Evolutionary conservation across 2,113 vertebrate genomes (phyloP).

Genomic region (Seriola dumerili): DNA sequence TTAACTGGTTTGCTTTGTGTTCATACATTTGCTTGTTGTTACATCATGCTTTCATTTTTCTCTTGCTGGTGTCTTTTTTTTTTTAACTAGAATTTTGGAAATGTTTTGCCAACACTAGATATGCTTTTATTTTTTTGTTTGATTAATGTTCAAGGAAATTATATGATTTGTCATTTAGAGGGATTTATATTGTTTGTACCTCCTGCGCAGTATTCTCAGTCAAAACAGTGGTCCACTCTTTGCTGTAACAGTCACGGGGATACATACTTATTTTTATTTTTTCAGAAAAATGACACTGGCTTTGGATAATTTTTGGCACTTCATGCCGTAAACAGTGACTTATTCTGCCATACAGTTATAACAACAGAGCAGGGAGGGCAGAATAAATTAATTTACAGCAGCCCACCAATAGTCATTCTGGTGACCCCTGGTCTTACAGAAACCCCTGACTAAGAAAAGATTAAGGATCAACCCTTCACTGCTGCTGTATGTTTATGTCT

Average conservation of each 20-base stretch:
- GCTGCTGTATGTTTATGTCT: constrained; percentile 67
- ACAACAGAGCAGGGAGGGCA: constrained; percentile 23
- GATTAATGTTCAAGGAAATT: constrained; percentile 55
- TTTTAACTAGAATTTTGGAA: constrained; percentile 65
- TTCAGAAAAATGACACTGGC: constrained; percentile 41
- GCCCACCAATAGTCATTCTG: constrained; percentile 17
- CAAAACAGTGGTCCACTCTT: constrained; percentile 41
- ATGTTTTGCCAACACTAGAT: constrained; percentile 75
- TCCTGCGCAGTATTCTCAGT: constrained; percentile 36
- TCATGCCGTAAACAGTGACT: constrained; percentile 66
- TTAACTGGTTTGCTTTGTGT: constrained; percentile 70
- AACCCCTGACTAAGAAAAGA: constrained; percentile 51
- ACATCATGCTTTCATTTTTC: constrained; percentile 66
- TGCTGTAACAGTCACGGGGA: constrained; percentile 43
- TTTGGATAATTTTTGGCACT: constrained; percentile 64
- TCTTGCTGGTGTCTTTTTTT: constrained; percentile 66
- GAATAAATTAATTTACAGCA: constrained; percentile 31
- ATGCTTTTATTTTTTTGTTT: constrained; percentile 70
- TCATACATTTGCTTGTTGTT: constrained; percentile 71
- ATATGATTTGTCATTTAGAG: constrained; percentile 51
- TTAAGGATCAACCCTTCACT: constrained; percentile 42
- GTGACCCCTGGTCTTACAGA: constrained; percentile 44
- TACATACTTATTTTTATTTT: constrained; percentile 30
- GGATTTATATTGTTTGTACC: constrained; percentile 40
- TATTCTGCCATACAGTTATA: constrained; percentile 22